A percentile compares a stretch with the other conserved stretches of the same genome.
Evolutionary conservation across 2,113 vertebrate genomes (phyloP).

Genomic region (Promerops cafer): DNA sequence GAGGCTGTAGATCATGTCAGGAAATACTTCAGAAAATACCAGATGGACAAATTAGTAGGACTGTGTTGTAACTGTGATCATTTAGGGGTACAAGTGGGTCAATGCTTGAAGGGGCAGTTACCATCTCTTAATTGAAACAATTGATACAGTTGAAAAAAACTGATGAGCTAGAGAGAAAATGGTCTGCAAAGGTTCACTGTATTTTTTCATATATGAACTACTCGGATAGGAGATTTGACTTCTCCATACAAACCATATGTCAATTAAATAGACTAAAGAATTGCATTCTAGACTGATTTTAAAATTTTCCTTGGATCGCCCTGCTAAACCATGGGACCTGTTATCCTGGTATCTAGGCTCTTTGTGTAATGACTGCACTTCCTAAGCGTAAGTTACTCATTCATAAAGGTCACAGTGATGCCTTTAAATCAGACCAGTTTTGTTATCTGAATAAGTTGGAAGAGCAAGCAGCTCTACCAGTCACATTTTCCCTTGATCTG

Average conservation of each 20-base stretch:
- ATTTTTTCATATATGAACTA: background rate
- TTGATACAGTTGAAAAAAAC: background rate
- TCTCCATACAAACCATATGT: background rate
- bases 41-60: background rate
- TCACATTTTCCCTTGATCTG: background rate
- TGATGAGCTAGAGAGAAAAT: background rate
- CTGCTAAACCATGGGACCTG: background rate
- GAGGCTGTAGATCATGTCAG: background rate
- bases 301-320: rapidly evolving
- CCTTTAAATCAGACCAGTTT: background rate
- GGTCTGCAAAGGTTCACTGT: background rate
- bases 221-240: background rate
- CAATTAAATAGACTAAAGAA: background rate
- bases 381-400: background rate
- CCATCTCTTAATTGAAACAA: background rate
- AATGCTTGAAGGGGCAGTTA: background rate
- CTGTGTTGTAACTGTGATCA: background rate
- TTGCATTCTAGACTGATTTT: background rate
- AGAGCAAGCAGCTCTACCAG: background rate
- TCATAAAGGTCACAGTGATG: background rate
- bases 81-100: background rate
- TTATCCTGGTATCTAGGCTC: background rate
- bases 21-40: background rate
- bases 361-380: background rate
- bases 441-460: background rate